Percentiles rank a stretch among this genome's conserved stretches.
phyloP scores from a whole-genome alignment of 2,113 vertebrate genomes.

The Tragelaphus buxtoni region DNA sequence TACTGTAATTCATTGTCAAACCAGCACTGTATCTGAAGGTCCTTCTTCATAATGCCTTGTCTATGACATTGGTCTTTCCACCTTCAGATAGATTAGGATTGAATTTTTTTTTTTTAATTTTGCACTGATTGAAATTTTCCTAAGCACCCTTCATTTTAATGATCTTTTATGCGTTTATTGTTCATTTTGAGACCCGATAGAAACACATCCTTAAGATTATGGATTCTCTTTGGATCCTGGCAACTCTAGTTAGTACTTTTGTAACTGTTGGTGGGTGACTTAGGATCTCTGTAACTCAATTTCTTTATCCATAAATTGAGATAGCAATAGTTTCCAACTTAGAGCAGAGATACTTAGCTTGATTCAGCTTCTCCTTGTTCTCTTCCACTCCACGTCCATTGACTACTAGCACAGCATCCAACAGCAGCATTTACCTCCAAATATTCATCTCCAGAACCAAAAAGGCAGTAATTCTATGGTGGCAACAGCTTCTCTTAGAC shows the following conservation, averaged over 20 bases:
- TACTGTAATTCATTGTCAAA: not conserved
- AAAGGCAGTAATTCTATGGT: not conserved
- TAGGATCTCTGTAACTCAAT: not conserved
- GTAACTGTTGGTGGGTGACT: not conserved
- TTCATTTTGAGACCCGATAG: not conserved
- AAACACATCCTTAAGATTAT: not conserved
- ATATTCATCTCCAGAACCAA: not conserved
- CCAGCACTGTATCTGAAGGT: not conserved
- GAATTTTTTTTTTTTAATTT: not conserved
- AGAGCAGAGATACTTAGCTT: not conserved
- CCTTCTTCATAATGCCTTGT: not conserved
- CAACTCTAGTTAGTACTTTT: not conserved
- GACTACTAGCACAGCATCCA: not conserved
- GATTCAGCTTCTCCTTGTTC: not conserved
- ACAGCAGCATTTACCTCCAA: fast-evolving
- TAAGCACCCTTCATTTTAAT: not conserved
- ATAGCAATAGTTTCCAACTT: not conserved
- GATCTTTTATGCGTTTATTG: not conserved
- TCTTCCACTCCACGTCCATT: not conserved
- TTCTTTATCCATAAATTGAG: not conserved
- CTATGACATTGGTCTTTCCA: not conserved
- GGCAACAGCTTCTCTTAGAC: not conserved
- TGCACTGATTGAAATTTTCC: not conserved
- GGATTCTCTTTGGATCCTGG: not conserved
- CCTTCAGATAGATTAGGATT: not conserved